phyloP scores from a whole-genome alignment of 2,113 vertebrate genomes.

The Indicator indicator region DNA sequence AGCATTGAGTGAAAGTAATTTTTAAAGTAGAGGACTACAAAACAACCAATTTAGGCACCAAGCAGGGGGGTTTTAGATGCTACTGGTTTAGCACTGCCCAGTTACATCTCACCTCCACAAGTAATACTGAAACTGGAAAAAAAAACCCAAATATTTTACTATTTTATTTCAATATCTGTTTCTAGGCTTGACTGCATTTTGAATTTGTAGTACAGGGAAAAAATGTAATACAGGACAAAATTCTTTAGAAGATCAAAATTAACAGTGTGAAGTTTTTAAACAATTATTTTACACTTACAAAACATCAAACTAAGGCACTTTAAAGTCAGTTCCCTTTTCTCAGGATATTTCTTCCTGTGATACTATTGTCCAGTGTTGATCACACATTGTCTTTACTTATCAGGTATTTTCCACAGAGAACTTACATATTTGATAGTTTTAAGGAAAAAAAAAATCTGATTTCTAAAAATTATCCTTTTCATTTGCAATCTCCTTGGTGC shows the following conservation, averaged over 20 bases:
- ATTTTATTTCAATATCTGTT: not conserved
- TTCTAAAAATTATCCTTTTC: not conserved
- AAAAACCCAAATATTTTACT: not conserved
- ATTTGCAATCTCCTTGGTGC: slow-evolving; percentile 31
- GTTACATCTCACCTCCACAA: not conserved
- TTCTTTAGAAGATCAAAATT: not conserved
- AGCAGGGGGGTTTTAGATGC: not conserved
- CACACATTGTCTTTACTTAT: not conserved
- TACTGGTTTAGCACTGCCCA: not conserved
- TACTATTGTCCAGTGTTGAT: not conserved
- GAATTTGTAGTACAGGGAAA: not conserved
- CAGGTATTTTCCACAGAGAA: not conserved
- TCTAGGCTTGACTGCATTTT: not conserved
- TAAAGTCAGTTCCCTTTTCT: not conserved
- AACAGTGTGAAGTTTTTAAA: not conserved
- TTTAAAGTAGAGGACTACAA: not conserved
- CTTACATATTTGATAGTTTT: not conserved
- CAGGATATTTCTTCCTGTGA: not conserved
- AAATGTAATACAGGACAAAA: not conserved
- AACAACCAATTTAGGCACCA: not conserved
- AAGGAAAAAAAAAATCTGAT: not conserved
- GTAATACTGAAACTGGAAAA: not conserved
- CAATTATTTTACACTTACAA: not conserved
- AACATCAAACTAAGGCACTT: not conserved
- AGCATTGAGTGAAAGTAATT: not conserved